A percentile compares a stretch with the other conserved stretches of the same genome.
Conservation (phyloP, 2,113 vertebrate genomes). For the Chaetura pelagica region DNA sequence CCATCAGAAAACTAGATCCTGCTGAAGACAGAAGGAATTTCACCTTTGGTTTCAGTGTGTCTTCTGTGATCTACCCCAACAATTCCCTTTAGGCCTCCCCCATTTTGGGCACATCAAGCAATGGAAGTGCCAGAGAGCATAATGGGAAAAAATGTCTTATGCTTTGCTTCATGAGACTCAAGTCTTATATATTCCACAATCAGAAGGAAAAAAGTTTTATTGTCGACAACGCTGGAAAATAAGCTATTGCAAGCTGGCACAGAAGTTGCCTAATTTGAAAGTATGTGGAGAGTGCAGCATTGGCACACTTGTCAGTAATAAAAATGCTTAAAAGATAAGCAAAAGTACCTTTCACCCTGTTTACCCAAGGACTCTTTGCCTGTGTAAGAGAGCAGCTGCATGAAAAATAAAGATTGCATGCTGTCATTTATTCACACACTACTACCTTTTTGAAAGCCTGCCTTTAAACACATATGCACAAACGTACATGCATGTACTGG, state of each 20-base stretch:
- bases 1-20: neutral
- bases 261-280: neutral
- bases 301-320: neutral
- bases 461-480: neutral
- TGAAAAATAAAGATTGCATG: neutral
- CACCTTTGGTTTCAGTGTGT: neutral
- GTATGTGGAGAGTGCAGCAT: neutral
- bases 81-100: neutral
- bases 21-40: neutral
- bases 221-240: neutral
- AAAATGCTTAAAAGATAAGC: neutral
- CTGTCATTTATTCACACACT: neutral
- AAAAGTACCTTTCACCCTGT: neutral
- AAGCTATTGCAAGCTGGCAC: neutral
- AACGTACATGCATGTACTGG: neutral
- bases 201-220: neutral
- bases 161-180: neutral
- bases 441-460: neutral
- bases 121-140: neutral
- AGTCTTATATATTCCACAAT: neutral
- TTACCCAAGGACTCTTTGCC: neutral
- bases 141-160: neutral
- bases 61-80: neutral
- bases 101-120: neutral
- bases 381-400: neutral